Conservation (phyloP, 1,140 invertebrate genomes). For the Penaeus japonicus region DNA sequence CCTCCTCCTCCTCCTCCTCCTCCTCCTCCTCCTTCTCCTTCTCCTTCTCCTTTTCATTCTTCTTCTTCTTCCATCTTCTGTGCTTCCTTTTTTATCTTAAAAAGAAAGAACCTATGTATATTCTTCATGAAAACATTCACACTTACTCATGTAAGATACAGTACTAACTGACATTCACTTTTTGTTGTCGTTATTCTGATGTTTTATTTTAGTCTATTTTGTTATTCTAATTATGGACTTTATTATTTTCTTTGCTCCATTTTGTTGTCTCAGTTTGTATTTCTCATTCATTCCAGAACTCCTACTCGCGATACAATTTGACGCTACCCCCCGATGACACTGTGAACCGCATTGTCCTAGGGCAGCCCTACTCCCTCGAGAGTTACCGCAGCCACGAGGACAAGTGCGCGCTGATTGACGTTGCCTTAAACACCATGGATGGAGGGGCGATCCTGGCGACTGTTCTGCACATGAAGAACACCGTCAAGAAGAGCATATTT, state of each 20-base stretch:
- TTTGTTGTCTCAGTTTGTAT: neutral
- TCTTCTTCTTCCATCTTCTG: too few species aligned
- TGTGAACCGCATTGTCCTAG: slow-evolving; percentile 25
- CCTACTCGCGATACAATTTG: slow-evolving; percentile 42
- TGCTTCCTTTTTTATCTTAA: too few species aligned
- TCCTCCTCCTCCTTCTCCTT: too few species aligned
- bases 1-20: too few species aligned
- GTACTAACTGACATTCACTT: too few species aligned
- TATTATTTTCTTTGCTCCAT: neutral
- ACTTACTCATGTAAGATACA: too few species aligned
- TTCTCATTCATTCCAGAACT: slow-evolving; percentile 3
- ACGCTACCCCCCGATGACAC: neutral
- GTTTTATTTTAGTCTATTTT: too few species aligned
- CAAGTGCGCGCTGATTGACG: slow-evolving; percentile 36
- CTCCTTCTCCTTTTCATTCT: too few species aligned
- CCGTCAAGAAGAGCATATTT: slow-evolving; percentile 44
- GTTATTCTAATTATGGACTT: neutral
- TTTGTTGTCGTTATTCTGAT: too few species aligned
- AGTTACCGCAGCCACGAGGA: slow-evolving; percentile 44
- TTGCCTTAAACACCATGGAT: slow-evolving; percentile 42
- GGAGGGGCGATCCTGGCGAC: slow-evolving; percentile 44
- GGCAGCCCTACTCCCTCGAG: slow-evolving; percentile 40
- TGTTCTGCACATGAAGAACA: slow-evolving; percentile 39
- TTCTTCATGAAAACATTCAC: too few species aligned
- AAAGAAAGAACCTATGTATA: too few species aligned